Evolutionary conservation across 1,140 invertebrate species (phyloP), one percentile per base, ranked within the genome.

Genomic region (Cydia amplana): DNA sequence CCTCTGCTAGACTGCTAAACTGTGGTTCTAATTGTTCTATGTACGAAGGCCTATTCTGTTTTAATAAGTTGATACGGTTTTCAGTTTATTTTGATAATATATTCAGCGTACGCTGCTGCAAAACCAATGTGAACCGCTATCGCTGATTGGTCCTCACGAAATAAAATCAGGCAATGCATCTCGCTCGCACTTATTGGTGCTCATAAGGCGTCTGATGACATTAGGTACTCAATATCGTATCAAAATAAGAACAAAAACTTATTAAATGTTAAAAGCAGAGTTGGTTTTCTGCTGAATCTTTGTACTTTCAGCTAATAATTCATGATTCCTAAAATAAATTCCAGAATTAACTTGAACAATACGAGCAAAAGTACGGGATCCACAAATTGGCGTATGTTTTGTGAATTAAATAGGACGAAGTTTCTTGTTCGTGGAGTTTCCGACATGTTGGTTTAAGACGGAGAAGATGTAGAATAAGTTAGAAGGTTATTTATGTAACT

Each of bases 1-100:
- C 65, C 65, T 74, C 75, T 14, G 67, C 65, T 40, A 43, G 74
- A 79, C 81, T 78, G 74, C 63, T 74, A 82, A 79, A 82, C 80
- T 81, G 64, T 20, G 65, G 65, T 70, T 14, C 32, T 70, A 43
- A 36, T 40, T 70, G 65, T 70, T 70, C 36, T 70, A 18, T 70
- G 23, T n/a, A 20, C 1, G 20, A 4, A 46, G 43, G 43, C 43
- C 12, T 1, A 16, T 46, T 46, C 43, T 46, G 43, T 46, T 2
- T 46, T 14, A 14, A 46, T 16, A 28, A 4, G 4, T 28, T 64
- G 63, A 46, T 16, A 46, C 4, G 9, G 36, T 40, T 9, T 40
- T 40, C 36, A 40, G 7, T 4, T 40, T 40, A 10, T 40, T 40
- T 40, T 40, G 36, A 10, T 40, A 40, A 40, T 7, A 40, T n/a